Percentiles rank a stretch among this genome's conserved stretches.
Evolutionary conservation across 1,140 invertebrate genomes (phyloP).

Genomic region (Cotesia typhae): DNA sequence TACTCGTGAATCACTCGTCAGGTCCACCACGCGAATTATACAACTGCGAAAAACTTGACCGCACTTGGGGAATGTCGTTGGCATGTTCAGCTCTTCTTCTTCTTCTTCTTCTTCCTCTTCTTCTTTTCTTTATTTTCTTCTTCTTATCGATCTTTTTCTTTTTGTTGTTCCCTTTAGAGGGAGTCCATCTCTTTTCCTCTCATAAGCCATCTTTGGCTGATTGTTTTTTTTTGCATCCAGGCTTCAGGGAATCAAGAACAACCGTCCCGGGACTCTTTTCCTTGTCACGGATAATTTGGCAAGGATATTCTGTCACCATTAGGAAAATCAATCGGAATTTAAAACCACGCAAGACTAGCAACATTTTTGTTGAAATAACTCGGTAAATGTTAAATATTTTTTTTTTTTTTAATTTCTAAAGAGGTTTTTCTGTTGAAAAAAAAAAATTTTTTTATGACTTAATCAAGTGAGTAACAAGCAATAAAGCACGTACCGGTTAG

Average conservation of each 20-base stretch:
- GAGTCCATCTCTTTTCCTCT: conserved; percentile 7
- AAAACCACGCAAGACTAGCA: too few relatives aligned
- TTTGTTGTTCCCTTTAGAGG: background rate
- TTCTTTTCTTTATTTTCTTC: conserved; percentile 20
- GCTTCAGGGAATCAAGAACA: conserved; percentile 22
- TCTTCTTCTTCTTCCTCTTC: conserved; percentile 9
- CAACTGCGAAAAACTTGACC: conserved; percentile 41
- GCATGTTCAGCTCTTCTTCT: conserved; percentile 53
- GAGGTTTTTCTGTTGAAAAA: too few relatives aligned
- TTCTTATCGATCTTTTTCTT: conserved; percentile 12
- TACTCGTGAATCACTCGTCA: conserved; percentile 17
- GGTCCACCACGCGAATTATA: conserved; percentile 24
- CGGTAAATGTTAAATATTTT: too few relatives aligned
- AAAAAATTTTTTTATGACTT: too few relatives aligned
- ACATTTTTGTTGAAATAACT: too few relatives aligned
- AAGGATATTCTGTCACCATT: too few relatives aligned
- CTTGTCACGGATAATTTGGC: conserved; percentile 3
- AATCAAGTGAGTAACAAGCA: too few relatives aligned
- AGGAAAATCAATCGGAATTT: too few relatives aligned
- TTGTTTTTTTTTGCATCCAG: background rate
- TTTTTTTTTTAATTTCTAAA: too few relatives aligned
- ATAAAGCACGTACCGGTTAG: too few relatives aligned
- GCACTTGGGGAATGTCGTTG: conserved; percentile 61
- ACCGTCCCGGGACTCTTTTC: conserved; percentile 19
- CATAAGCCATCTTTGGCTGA: background rate